phyloP scores from a whole-genome alignment of 2,797 vertebrate genomes.

The Chloroceryle amazona region DNA sequence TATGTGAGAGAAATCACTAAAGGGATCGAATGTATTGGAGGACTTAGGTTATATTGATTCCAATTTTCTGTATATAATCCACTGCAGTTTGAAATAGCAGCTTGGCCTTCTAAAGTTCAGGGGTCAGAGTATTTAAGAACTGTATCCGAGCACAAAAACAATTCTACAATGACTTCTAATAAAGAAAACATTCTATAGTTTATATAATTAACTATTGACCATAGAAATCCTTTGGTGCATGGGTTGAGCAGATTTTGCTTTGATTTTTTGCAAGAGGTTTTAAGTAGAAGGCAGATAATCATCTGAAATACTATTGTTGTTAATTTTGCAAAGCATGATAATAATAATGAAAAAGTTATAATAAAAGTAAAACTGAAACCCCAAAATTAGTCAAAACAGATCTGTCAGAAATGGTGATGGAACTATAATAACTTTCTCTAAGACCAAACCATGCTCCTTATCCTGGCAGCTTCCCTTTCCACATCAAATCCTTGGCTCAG shows the following conservation, averaged over 20 bases:
- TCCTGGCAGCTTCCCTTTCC: not conserved
- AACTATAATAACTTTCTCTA: not conserved
- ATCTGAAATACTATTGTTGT: not conserved
- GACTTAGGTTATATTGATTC: not conserved
- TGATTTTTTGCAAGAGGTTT: not conserved
- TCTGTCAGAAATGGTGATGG: not conserved
- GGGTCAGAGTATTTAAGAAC: not conserved
- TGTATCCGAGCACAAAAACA: not conserved
- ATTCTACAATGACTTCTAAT: not conserved
- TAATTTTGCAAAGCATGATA: not conserved
- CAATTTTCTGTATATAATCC: not conserved
- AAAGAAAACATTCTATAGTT: not conserved
- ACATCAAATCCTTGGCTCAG: not conserved
- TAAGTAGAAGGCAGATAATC: not conserved
- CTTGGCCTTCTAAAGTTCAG: not conserved
- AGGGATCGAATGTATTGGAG: not conserved
- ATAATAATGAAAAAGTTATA: not conserved
- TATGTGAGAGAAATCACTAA: constrained; percentile 14
- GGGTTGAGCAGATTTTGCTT: not conserved
- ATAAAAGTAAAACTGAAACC: not conserved
- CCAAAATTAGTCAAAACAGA: not conserved
- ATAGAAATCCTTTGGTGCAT: not conserved
- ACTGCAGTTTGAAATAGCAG: not conserved
- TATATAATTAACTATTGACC: not conserved
- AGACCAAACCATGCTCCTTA: not conserved